phyloP scores from a whole-genome alignment of 2,888 invertebrate genomes.

The Deilephila elpenor region DNA sequence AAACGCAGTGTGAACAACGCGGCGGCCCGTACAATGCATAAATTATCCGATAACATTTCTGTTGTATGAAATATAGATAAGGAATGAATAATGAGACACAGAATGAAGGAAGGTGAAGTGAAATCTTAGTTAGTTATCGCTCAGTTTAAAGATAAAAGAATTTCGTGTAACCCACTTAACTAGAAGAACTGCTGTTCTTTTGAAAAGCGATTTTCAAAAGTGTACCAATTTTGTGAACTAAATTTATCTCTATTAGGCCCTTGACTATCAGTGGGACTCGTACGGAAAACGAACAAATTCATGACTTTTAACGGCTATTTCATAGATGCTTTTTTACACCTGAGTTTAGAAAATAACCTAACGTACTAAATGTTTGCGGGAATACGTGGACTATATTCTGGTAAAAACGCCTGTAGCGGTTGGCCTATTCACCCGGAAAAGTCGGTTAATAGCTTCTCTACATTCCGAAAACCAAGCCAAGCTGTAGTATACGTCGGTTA shows the following conservation, averaged over 20 bases:
- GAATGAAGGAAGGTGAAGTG: neutral
- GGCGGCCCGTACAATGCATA: constrained; percentile 12
- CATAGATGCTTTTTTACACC: neutral
- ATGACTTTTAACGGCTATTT: no score
- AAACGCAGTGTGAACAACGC: constrained; percentile 45
- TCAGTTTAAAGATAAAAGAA: no score
- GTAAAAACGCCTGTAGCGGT: neutral
- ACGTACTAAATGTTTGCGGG: neutral
- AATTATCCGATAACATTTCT: constrained; percentile 23
- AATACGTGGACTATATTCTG: neutral
- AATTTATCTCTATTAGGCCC: no score
- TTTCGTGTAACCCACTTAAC: no score
- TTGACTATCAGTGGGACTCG: no score
- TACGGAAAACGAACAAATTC: no score
- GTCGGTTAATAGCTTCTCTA: constrained; percentile 16
- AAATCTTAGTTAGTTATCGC: no score
- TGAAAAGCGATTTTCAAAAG: no score
- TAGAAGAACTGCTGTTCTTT: no score
- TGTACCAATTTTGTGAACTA: no score
- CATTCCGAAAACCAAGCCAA: neutral
- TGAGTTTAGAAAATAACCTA: constrained; percentile 7
- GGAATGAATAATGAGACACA: neutral
- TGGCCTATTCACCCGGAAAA: constrained; percentile 4
- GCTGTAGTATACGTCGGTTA: neutral
- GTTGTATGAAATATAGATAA: constrained; percentile 23